Base-by-base conservation (phyloP, 1,140 invertebrate species). In the Manduca sexta region DNA sequence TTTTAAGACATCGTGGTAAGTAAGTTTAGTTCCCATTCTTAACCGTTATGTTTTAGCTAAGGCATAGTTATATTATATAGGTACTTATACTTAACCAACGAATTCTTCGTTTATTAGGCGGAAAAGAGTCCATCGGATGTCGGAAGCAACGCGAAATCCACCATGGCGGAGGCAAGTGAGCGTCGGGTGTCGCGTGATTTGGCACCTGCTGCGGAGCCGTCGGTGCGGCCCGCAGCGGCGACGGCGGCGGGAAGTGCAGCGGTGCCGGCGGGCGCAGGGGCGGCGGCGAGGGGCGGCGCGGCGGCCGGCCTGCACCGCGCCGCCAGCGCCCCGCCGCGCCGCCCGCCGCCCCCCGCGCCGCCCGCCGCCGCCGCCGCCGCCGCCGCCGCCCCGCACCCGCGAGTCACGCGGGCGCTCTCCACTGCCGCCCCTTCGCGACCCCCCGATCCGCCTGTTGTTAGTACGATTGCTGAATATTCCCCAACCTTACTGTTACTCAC, bases 151-250 rank as follows among this genome's bases (percentile, higher is more conserved):
- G 21, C 8, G 21, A 26, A 26, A 8, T 8, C 21, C 8, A 8
- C 21, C 21, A 8, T 26, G 76, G 88, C 89, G 54, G 90, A 90
- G 58, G 81, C 76, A 16, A 88, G 86, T 6, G 52, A 86, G 26
- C 82, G 85, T 64, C 84, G 86, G 45, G 84, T 84, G 3, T 75
- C 84, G 41, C 69, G 74, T 8, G 58, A 26, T 3, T 2, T 83
- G 33, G 76, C 83, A 3, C 55, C 69, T 8, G 14, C 64, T n/a
- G 48, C 64, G 71, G 68, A 62, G 70, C 46, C 57, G 73, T 8
- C 58, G 69, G 11, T 62, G 73, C 26, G 64, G 67, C 69, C 34
- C 57, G n/a, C 31, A 37, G 18, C 8, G 48, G 21, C 39, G 34
- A 35, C 13, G 13, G 68, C 2, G 8, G 38, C 15, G n/a, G 38